Conservation (phyloP, 2,797 vertebrate species). For the Eospalax fontanierii region DNA sequence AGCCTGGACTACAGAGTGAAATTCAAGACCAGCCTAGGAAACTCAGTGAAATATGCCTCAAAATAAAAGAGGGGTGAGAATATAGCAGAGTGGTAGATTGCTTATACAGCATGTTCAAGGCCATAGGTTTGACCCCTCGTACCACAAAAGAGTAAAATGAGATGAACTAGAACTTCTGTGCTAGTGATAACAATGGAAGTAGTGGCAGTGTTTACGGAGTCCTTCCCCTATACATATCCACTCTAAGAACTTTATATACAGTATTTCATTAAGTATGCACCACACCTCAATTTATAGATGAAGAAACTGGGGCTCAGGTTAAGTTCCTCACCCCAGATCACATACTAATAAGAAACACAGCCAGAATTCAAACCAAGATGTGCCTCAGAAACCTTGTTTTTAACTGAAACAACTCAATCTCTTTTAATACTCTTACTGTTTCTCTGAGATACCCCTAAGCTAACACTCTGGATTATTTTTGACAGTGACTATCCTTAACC, state of each 20-base stretch:
- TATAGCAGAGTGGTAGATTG: background rate
- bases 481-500: background rate
- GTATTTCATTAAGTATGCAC: background rate
- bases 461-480: background rate
- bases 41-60: background rate
- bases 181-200: background rate
- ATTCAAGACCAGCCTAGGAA: background rate
- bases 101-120: too few species aligned
- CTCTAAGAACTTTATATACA: background rate
- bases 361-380: slow-evolving; percentile 4
- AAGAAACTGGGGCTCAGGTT: background rate
- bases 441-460: background rate
- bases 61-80: background rate
- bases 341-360: background rate
- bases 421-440: background rate
- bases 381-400: background rate
- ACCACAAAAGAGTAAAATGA: background rate
- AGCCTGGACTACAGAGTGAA: background rate
- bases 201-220: background rate
- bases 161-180: background rate
- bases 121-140: background rate
- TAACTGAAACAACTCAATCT: background rate
- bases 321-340: background rate
- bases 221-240: background rate
- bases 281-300: background rate